These are phyloP conservation scores for Globodera rostochiensis DNA, from an alignment of 1,140 invertebrate genomes.

Conservation along the genomic window DNA sequence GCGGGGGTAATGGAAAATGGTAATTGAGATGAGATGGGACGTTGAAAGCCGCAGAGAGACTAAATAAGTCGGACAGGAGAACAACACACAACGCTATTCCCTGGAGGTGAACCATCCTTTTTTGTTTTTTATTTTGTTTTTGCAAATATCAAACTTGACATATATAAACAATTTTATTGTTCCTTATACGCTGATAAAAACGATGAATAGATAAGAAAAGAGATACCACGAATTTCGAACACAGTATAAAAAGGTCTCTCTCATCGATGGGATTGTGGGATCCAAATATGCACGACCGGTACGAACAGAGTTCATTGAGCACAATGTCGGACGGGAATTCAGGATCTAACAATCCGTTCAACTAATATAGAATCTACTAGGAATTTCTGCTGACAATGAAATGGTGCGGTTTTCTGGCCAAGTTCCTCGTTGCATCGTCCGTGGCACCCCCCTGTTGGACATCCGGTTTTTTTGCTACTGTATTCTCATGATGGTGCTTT, in stretches of 20 bases:
- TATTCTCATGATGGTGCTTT: constrained; percentile 3
- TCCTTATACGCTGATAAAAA: background rate
- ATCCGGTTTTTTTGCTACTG: background rate
- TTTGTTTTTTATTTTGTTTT: too few relatives aligned
- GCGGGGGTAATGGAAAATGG: background rate
- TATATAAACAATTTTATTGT: background rate
- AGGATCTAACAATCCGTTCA: background rate
- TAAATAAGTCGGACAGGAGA: too few relatives aligned
- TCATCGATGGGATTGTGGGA: background rate
- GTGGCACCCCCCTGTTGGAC: background rate
- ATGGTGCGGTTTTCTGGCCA: background rate
- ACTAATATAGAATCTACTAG: background rate
- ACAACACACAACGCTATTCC: too few relatives aligned
- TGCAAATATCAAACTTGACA: too few relatives aligned
- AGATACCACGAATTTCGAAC: background rate
- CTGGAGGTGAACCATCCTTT: too few relatives aligned
- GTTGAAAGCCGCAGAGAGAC: background rate
- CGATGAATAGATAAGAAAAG: background rate
- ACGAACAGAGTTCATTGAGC: background rate
- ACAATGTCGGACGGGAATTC: background rate
- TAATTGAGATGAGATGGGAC: background rate
- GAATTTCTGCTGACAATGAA: background rate
- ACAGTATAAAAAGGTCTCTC: background rate
- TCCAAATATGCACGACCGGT: constrained; percentile 1
- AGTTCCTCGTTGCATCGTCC: background rate